Conservation (phyloP, 2,113 vertebrate genomes). For the Harpagus bidentatus region DNA sequence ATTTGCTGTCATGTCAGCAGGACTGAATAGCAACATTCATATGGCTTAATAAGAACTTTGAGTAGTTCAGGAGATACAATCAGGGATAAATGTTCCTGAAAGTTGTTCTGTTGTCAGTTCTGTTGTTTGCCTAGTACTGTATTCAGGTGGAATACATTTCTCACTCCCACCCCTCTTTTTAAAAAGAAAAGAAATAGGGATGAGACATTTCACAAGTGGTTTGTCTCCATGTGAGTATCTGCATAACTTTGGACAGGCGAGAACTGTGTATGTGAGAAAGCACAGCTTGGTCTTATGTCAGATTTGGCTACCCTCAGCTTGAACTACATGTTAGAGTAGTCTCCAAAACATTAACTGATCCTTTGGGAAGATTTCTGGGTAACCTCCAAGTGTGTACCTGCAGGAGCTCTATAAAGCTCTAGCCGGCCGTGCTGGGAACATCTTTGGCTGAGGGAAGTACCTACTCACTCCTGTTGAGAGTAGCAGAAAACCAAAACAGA, state of each 20-base stretch:
- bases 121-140: background rate
- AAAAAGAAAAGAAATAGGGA: background rate
- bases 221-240: background rate
- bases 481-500: background rate
- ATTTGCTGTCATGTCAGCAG: background rate
- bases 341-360: background rate
- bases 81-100: background rate
- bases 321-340: background rate
- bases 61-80: background rate
- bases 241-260: background rate
- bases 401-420: background rate
- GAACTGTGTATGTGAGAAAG: background rate
- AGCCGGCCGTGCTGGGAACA: background rate
- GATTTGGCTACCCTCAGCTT: background rate
- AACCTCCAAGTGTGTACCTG: background rate
- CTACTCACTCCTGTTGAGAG: background rate
- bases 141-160: background rate
- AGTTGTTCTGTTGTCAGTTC: background rate
- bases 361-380: background rate
- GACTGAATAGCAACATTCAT: background rate
- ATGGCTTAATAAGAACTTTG: background rate
- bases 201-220: background rate
- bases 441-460: background rate
- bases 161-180: background rate
- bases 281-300: background rate